Percentiles rank a stretch among this genome's conserved stretches.
Conservation (phyloP, 2,797 vertebrate species). For the Pangasius mekongensis region DNA sequence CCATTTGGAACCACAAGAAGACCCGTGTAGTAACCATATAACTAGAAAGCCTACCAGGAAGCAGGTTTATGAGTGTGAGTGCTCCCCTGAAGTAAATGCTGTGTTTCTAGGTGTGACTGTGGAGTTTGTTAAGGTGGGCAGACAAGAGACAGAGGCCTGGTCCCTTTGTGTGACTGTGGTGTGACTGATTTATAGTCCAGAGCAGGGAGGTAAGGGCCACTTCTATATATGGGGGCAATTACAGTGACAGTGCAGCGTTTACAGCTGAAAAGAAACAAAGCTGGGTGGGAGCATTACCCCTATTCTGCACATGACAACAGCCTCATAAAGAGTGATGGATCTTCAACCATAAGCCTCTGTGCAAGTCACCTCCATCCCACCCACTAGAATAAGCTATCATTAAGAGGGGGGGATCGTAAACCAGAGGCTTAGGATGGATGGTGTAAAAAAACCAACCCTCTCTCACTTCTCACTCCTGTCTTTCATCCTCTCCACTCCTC, state of each 20-base stretch:
- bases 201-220: slow-evolving; percentile 31
- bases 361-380: slow-evolving; percentile 40
- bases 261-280: slow-evolving; percentile 54
- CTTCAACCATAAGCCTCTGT: slow-evolving; percentile 39
- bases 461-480: slow-evolving; percentile 1
- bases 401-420: slow-evolving; percentile 35
- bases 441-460: slow-evolving; percentile 7
- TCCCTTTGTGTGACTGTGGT: slow-evolving; percentile 27
- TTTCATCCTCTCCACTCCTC: slow-evolving; percentile 26
- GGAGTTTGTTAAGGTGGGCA: slow-evolving; percentile 36
- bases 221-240: slow-evolving; percentile 58
- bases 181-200: slow-evolving; percentile 52
- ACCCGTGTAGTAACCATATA: background rate
- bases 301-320: slow-evolving; percentile 51
- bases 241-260: slow-evolving; percentile 55
- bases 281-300: slow-evolving; percentile 41
- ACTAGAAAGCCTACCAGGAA: slow-evolving; percentile 12
- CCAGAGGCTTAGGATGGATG: slow-evolving; percentile 6
- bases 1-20: background rate
- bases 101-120: slow-evolving; percentile 24
- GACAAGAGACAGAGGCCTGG: slow-evolving; percentile 29
- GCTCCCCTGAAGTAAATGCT: background rate
- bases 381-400: slow-evolving; percentile 50
- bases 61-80: slow-evolving; percentile 19
- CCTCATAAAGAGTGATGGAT: slow-evolving; percentile 59